These are phyloP conservation scores for Prinia subflava DNA, from an alignment of 2,113 vertebrate genomes.

Conservation along the genomic window DNA sequence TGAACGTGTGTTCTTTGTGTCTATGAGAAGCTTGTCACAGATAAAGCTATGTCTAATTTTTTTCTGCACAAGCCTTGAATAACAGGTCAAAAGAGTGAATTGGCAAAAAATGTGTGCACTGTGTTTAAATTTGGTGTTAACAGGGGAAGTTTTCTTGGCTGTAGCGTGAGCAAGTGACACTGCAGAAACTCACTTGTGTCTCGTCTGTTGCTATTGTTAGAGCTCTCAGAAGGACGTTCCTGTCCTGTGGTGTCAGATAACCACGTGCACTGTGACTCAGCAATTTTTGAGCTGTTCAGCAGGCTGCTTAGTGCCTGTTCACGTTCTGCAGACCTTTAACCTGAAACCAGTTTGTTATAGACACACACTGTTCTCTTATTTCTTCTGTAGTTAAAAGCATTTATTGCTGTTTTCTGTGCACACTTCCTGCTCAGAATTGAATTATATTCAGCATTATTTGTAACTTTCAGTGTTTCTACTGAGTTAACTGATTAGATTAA, in stretches of 20 bases:
- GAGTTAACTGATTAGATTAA: neutral
- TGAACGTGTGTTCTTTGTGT: neutral
- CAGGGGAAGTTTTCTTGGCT: neutral
- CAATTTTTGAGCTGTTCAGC: neutral
- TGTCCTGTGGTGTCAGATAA: neutral
- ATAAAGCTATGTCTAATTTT: neutral
- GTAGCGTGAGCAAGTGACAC: neutral
- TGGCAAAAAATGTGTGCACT: neutral
- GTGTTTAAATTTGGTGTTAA: neutral
- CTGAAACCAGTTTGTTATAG: neutral
- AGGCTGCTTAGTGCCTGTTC: neutral
- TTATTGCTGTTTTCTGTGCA: fast-evolving
- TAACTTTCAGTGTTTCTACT: neutral
- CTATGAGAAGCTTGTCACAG: neutral
- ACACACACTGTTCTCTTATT: fast-evolving
- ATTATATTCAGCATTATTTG: neutral
- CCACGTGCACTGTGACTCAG: constrained; percentile 16
- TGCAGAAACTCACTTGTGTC: neutral
- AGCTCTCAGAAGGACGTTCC: neutral
- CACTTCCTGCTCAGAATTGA: neutral
- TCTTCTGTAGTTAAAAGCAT: neutral
- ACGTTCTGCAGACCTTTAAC: neutral
- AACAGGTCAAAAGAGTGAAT: neutral
- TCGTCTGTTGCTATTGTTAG: neutral
- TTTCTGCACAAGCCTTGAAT: neutral